Evolutionary conservation across 2,888 invertebrate genomes (phyloP).

Genomic region (Eupithecia tripunctaria): DNA sequence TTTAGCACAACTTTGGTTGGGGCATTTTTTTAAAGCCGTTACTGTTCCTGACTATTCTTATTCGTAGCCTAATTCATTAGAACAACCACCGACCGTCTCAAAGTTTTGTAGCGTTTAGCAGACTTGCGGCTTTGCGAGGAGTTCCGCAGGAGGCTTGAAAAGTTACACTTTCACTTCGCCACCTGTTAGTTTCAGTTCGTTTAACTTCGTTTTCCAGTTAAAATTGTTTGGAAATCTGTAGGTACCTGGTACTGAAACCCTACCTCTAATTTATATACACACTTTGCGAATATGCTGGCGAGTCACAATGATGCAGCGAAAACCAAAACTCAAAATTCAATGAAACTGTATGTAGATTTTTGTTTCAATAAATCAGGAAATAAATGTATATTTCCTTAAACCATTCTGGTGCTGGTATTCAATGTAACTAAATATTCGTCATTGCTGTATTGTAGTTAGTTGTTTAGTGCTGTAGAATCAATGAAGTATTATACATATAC

Average conservation of each 20-base stretch:
- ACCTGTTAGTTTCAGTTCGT: conserved; percentile 38
- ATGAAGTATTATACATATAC: too few relatives aligned
- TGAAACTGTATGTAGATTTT: too few relatives aligned
- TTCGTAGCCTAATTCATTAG: too few relatives aligned
- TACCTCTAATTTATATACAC: not conserved
- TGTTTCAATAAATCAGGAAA: too few relatives aligned
- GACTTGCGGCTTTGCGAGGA: conserved; percentile 13
- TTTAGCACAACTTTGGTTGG: too few relatives aligned
- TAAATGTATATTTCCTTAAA: too few relatives aligned
- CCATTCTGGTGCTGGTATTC: too few relatives aligned
- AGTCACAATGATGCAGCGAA: not conserved
- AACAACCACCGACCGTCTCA: not conserved
- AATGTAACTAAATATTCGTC: too few relatives aligned
- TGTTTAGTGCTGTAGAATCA: too few relatives aligned
- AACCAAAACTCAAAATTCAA: not conserved
- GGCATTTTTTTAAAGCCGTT: too few relatives aligned
- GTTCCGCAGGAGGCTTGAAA: conserved; percentile 17
- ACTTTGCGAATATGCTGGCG: not conserved
- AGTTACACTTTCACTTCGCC: conserved; percentile 36
- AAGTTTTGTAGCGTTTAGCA: conserved; percentile 9
- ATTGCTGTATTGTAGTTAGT: too few relatives aligned
- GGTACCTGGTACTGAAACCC: conserved; percentile 12
- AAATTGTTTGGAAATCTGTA: conserved; percentile 36
- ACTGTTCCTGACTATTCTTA: too few relatives aligned
- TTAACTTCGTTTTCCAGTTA: conserved; percentile 38